These are phyloP conservation scores for Mystacornis crossleyi DNA, from an alignment of 2,113 vertebrate species.

Conservation along the genomic window DNA sequence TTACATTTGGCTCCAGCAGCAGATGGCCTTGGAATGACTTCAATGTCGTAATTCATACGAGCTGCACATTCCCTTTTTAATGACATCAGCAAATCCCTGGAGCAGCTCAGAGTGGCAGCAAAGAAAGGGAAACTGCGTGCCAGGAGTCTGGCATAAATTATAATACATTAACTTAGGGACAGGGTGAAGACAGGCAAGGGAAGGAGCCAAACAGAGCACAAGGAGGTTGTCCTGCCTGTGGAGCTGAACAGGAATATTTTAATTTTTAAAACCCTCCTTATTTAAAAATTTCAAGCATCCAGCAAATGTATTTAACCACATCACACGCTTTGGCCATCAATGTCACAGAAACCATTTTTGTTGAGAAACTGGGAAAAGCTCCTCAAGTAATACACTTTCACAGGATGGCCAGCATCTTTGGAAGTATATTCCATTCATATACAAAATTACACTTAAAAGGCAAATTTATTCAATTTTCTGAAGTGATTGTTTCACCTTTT, in stretches of 20 bases:
- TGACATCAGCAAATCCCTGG: slow-evolving; percentile 56
- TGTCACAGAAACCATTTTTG: not conserved
- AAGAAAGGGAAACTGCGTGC: not conserved
- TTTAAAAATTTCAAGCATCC: not conserved
- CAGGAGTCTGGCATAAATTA: slow-evolving; percentile 35
- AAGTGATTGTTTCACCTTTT: not conserved
- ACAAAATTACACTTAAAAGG: not conserved
- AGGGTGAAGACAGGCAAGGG: not conserved
- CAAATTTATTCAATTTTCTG: not conserved
- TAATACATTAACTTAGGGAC: not conserved
- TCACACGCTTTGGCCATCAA: rapidly evolving
- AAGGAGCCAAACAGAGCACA: not conserved
- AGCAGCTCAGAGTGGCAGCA: slow-evolving; percentile 16
- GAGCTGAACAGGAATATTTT: not conserved
- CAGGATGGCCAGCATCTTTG: not conserved
- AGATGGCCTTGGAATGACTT: slow-evolving; percentile 64
- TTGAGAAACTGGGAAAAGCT: not conserved
- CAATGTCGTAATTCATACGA: slow-evolving; percentile 29
- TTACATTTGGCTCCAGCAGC: slow-evolving; percentile 36
- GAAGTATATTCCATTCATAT: not conserved
- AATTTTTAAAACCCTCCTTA: not conserved
- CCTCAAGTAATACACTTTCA: not conserved
- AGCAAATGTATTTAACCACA: not conserved
- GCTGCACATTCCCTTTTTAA: slow-evolving; percentile 49
- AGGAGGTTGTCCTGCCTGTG: not conserved